A percentile compares a stretch with the other conserved stretches of the same genome.
These are phyloP conservation scores for Spea hammondii DNA, from an alignment of 2,797 vertebrate genomes.

Conservation along the genomic window DNA sequence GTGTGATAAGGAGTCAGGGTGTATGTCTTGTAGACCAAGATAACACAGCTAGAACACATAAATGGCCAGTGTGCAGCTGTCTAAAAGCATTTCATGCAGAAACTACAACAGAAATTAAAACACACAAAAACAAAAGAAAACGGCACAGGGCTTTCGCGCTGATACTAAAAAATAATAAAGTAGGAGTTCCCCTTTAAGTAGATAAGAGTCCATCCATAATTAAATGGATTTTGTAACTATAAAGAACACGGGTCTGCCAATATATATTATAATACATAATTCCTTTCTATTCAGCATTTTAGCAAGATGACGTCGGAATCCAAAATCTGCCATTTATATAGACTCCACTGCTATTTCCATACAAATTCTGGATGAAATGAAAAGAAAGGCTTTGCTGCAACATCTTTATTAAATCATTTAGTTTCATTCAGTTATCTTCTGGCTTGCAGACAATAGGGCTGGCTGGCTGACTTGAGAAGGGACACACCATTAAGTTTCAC, in stretches of 20 bases:
- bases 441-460: neutral
- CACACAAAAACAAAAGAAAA: too few relatives aligned
- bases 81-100: too few relatives aligned
- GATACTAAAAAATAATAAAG: too few relatives aligned
- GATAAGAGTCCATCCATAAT: constrained; percentile 26
- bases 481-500: neutral
- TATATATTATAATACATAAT: constrained; percentile 51
- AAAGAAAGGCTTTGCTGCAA: neutral
- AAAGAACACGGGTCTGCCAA: constrained; percentile 42
- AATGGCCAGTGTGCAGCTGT: too few relatives aligned
- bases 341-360: neutral
- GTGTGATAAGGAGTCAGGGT: too few relatives aligned
- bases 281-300: constrained; percentile 47
- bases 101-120: too few relatives aligned
- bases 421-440: neutral
- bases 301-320: constrained; percentile 49
- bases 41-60: too few relatives aligned
- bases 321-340: neutral
- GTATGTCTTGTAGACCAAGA: too few relatives aligned
- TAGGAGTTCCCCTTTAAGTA: too few relatives aligned
- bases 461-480: neutral
- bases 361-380: neutral
- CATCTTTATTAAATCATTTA: neutral
- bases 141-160: too few relatives aligned
- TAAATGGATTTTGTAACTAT: constrained; percentile 45